These are phyloP conservation scores for Chionomys nivalis DNA, from an alignment of 2,113 vertebrate species.

Conservation along the genomic window DNA sequence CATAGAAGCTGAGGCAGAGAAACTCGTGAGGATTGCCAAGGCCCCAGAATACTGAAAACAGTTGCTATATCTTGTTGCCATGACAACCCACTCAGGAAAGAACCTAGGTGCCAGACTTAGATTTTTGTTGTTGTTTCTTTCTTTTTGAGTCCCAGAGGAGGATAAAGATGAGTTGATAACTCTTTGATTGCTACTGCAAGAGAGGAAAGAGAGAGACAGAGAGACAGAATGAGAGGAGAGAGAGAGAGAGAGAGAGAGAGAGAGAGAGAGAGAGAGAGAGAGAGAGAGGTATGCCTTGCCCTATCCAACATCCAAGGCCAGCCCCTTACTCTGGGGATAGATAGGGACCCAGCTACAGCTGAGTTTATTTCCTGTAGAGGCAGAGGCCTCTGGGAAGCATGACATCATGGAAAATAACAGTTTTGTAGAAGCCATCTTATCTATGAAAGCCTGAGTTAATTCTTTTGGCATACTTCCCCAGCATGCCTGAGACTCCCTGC, in stretches of 20 bases:
- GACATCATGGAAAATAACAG: conserved; percentile 22
- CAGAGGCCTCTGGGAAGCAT: neutral
- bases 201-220: conserved; percentile 23
- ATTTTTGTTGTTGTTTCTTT: conserved; percentile 43
- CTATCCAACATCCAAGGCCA: neutral
- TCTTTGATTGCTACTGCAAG: conserved; percentile 71
- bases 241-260: conserved; percentile 64
- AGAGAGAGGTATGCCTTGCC: neutral
- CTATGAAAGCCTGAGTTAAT: neutral
- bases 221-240: neutral
- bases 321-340: neutral
- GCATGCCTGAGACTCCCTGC: neutral
- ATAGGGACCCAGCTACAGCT: neutral
- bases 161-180: conserved; percentile 68
- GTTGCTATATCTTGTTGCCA: conserved; percentile 75
- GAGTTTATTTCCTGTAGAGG: conserved; percentile 47
- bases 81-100: conserved; percentile 72
- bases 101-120: conserved; percentile 78
- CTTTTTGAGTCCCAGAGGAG: conserved; percentile 54
- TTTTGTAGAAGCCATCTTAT: neutral
- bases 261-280: conserved; percentile 28
- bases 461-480: conserved; percentile 23
- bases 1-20: conserved; percentile 76
- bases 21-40: conserved; percentile 70
- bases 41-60: conserved; percentile 76